Conservation (phyloP, 2,797 vertebrate species). For the Pseudochirops cupreus region DNA sequence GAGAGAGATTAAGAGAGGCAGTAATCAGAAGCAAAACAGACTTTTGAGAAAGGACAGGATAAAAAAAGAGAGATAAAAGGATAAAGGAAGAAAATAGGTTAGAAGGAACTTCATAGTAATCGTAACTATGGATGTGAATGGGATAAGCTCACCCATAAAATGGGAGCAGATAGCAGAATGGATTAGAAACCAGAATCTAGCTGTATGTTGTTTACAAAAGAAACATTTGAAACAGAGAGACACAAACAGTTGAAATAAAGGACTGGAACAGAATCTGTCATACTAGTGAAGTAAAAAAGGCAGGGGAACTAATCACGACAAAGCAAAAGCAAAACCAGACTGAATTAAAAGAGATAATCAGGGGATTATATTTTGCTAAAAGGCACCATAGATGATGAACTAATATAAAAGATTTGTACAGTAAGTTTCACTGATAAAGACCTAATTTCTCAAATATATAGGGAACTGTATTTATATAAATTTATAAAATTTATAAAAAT, state of each 20-base stretch:
- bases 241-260: not conserved
- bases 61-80: not conserved
- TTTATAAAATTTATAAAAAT: not conserved
- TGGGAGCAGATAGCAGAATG: not conserved
- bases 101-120: no score
- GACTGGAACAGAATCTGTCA: not conserved
- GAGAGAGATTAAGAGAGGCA: not conserved
- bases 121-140: no score
- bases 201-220: not conserved
- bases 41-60: not conserved
- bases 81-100: not conserved
- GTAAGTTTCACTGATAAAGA: not conserved
- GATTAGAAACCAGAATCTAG: not conserved
- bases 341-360: not conserved
- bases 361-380: not conserved
- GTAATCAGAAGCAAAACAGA: not conserved
- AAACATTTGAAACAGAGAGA: not conserved
- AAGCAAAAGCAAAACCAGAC: not conserved
- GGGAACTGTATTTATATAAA: not conserved
- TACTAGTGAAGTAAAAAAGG: not conserved
- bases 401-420: not conserved
- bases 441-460: not conserved
- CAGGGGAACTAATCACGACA: not conserved
- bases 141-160: not conserved
- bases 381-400: not conserved